These are phyloP conservation scores for Micronycteris hirsuta DNA, from an alignment of 2,113 vertebrate species.

Conservation along the genomic window DNA sequence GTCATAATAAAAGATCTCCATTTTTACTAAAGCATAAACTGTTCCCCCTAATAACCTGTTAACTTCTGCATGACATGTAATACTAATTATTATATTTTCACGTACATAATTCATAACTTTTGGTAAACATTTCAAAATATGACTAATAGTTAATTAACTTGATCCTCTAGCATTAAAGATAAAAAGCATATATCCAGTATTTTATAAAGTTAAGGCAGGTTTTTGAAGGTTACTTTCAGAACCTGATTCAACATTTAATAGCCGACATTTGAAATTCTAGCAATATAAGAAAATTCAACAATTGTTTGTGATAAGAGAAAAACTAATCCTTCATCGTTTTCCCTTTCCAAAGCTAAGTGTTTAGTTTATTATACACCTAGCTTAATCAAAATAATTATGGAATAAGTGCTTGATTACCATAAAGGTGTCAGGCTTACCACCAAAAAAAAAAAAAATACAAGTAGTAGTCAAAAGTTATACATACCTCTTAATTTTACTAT, in stretches of 20 bases:
- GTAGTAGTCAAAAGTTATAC: not conserved
- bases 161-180: not conserved
- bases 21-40: constrained; percentile 25
- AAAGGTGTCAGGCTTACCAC: not conserved
- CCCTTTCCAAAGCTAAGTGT: not conserved
- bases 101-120: not conserved
- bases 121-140: constrained; percentile 27
- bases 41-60: not conserved
- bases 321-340: not conserved
- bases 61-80: not conserved
- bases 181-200: not conserved
- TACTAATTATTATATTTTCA: not conserved
- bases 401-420: not conserved
- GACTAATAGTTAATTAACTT: not conserved
- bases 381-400: not conserved
- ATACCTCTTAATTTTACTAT: not conserved
- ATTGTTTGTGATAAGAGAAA: not conserved
- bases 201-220: not conserved
- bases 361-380: not conserved
- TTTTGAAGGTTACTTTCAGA: constrained; percentile 36
- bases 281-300: not conserved
- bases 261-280: constrained; percentile 24
- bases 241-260: constrained; percentile 19
- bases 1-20: not conserved
- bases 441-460: not conserved